Evolutionary conservation across 35 echinoderm and acorn worm species (phyloP).

Genomic region (Stichopus chloronotus): DNA sequence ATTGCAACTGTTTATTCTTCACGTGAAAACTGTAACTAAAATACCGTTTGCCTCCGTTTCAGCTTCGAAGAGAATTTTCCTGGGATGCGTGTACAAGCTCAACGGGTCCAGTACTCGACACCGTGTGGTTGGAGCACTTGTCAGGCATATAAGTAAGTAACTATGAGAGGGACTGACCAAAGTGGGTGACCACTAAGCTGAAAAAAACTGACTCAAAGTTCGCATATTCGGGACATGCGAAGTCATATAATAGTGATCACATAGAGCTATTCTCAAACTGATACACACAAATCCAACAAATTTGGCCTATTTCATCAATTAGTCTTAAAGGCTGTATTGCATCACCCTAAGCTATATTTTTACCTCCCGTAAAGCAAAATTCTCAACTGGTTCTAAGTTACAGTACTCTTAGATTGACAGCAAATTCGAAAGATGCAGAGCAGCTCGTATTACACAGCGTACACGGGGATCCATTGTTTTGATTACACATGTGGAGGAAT

Average conservation of each 20-base stretch:
- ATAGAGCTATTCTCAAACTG: background rate
- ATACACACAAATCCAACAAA: background rate
- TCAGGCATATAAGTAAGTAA: conserved; percentile 24
- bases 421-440: too few species aligned
- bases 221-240: background rate
- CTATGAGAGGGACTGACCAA: too few species aligned
- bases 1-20: too few species aligned
- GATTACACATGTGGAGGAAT: too few species aligned
- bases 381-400: too few species aligned
- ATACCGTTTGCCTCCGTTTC: background rate
- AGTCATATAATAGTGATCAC: background rate
- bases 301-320: background rate
- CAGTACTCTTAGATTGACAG: too few species aligned
- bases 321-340: too few species aligned
- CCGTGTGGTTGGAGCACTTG: conserved; percentile 36
- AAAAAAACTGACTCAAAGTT: background rate
- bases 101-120: background rate
- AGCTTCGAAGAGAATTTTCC: background rate
- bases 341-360: too few species aligned
- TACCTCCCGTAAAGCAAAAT: too few species aligned
- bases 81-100: conserved; percentile 16
- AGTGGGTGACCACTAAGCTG: too few species aligned
- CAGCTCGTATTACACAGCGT: too few species aligned
- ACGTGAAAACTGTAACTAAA: background rate
- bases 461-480: too few species aligned